phyloP scores from a whole-genome alignment of 2,888 invertebrate genomes.

The Hemaris fuciformis region DNA sequence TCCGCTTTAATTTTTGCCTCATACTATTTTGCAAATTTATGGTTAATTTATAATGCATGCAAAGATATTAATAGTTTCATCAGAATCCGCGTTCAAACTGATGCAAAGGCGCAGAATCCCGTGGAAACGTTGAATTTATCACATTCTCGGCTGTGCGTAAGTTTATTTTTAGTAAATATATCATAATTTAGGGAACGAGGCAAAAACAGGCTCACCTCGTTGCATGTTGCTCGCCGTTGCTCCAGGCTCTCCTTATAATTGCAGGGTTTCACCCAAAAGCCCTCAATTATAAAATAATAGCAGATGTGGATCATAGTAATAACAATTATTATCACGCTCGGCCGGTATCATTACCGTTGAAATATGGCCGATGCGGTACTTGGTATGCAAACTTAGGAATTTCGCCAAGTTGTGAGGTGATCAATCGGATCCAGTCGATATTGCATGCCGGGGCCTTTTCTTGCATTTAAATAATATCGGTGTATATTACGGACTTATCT shows the following conservation, averaged over 20 bases:
- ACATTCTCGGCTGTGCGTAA: constrained; percentile 41
- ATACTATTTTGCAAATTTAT: too few relatives aligned
- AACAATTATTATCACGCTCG: constrained; percentile 82
- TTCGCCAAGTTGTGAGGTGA: constrained; percentile 33
- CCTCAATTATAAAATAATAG: constrained; percentile 82
- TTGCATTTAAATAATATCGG: neutral
- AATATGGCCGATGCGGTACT: constrained; percentile 68
- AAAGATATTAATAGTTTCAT: too few relatives aligned
- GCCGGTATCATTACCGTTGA: constrained; percentile 75
- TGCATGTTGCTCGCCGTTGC: constrained; percentile 70
- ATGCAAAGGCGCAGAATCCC: constrained; percentile 26
- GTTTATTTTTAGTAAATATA: constrained; percentile 59
- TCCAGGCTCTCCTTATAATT: constrained; percentile 79
- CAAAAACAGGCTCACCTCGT: constrained; percentile 70
- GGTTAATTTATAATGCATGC: too few relatives aligned
- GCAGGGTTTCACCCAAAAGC: constrained; percentile 80
- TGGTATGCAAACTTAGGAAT: constrained; percentile 71
- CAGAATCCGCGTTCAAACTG: neutral
- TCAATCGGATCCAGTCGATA: constrained; percentile 21
- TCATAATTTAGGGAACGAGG: constrained; percentile 69
- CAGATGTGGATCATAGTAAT: constrained; percentile 81
- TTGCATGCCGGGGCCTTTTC: neutral
- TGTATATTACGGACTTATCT: neutral
- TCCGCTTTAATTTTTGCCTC: too few relatives aligned
- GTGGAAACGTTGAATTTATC: constrained; percentile 37